Evolutionary conservation across 2,888 invertebrate species (phyloP).

Genomic region (Orthonychiurus folsomi): DNA sequence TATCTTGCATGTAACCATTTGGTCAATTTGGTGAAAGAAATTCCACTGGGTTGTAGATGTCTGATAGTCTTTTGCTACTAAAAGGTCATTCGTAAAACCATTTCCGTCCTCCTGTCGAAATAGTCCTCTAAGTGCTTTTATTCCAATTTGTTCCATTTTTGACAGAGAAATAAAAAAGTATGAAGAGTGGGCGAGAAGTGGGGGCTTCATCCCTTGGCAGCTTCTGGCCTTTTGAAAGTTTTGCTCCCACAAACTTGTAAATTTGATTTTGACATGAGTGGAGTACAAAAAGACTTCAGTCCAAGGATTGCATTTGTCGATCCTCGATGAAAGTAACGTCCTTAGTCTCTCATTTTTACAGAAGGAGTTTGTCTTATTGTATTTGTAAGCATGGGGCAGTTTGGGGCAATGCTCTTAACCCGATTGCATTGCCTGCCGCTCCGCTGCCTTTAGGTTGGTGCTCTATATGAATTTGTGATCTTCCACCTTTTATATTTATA

Average conservation of each 20-base stretch:
- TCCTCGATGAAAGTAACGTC: neutral
- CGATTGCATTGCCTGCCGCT: neutral
- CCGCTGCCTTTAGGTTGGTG: neutral
- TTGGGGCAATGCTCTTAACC: neutral
- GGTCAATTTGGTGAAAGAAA: too few relatives aligned
- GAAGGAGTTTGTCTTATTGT: neutral
- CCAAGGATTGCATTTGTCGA: neutral
- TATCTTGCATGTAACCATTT: too few relatives aligned
- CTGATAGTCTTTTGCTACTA: too few relatives aligned
- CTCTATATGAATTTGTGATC: neutral
- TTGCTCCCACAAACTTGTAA: slow-evolving; percentile 28
- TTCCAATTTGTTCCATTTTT: slow-evolving; percentile 38
- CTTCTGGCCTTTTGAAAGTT: neutral
- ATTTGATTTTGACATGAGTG: slow-evolving; percentile 33
- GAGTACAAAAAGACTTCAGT: neutral
- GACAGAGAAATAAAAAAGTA: slow-evolving; percentile 12
- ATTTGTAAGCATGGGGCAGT: neutral
- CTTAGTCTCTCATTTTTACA: neutral
- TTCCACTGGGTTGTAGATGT: too few relatives aligned
- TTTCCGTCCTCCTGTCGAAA: slow-evolving; percentile 3
- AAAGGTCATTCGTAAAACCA: too few relatives aligned
- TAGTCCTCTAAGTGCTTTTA: slow-evolving; percentile 38
- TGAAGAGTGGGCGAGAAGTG: slow-evolving; percentile 12
- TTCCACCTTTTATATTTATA: neutral
- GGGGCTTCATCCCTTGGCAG: too few relatives aligned